Evolutionary conservation across 2,888 invertebrate genomes (phyloP).

Genomic region (Hybos culiciformis): DNA sequence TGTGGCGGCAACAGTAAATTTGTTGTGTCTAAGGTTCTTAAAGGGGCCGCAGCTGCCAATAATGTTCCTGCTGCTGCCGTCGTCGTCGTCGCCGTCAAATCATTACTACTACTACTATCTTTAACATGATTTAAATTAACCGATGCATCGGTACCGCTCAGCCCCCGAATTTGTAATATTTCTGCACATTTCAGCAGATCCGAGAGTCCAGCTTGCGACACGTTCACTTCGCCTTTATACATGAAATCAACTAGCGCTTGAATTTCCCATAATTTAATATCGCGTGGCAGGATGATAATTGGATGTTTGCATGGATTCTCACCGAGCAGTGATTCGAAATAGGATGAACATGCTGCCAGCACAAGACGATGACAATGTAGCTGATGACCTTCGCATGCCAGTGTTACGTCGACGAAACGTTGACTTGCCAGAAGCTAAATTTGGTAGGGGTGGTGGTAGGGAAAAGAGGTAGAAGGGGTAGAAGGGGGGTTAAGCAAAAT

Average conservation of each 20-base stretch:
- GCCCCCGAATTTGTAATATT: slow-evolving; percentile 65
- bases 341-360: slow-evolving; percentile 71
- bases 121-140: slow-evolving; percentile 29
- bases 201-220: slow-evolving; percentile 69
- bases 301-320: slow-evolving; percentile 80
- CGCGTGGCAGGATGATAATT: slow-evolving; percentile 65
- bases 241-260: slow-evolving; percentile 79
- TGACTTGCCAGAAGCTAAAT: slow-evolving; percentile 33
- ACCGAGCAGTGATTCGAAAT: slow-evolving; percentile 63
- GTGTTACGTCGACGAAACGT: slow-evolving; percentile 70
- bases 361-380: slow-evolving; percentile 75
- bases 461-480: too few relatives aligned
- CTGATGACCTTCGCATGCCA: slow-evolving; percentile 76
- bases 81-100: slow-evolving; percentile 7
- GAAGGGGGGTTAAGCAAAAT: too few relatives aligned
- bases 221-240: slow-evolving; percentile 82
- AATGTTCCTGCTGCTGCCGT: background rate
- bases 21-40: too few relatives aligned
- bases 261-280: slow-evolving; percentile 72
- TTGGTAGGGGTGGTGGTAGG: too few relatives aligned
- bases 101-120: slow-evolving; percentile 19
- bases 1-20: too few relatives aligned
- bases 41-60: slow-evolving; percentile 6
- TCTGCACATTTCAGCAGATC: slow-evolving; percentile 73
- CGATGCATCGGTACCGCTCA: slow-evolving; percentile 34